Conservation (phyloP, 2,113 vertebrate genomes). For the Reinhardtius hippoglossoides region DNA sequence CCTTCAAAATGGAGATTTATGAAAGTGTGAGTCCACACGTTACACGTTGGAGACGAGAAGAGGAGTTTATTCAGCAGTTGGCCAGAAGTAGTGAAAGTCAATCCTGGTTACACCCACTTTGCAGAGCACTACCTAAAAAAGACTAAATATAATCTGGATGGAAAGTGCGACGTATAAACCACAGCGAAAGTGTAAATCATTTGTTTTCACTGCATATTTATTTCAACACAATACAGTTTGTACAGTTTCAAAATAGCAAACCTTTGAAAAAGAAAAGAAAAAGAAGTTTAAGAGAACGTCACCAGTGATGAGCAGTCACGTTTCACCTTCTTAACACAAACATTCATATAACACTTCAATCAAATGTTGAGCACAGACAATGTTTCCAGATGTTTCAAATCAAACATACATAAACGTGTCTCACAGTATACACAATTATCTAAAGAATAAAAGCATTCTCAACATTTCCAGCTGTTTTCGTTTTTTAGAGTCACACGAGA, state of each 20-base stretch:
- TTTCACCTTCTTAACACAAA: conserved; percentile 45
- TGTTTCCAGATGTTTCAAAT: conserved; percentile 26
- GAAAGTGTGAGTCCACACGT: background rate
- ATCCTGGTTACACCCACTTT: background rate
- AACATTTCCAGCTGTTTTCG: conserved; percentile 36
- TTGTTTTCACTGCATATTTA: conserved; percentile 66
- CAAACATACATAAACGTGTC: conserved; percentile 32
- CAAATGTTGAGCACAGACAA: conserved; percentile 31
- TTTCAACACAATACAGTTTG: conserved; percentile 69
- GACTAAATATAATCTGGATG: background rate
- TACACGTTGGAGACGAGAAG: background rate
- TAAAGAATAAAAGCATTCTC: conserved; percentile 29
- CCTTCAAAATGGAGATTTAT: conserved; percentile 4
- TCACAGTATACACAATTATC: conserved; percentile 34
- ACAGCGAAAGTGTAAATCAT: background rate
- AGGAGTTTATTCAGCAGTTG: background rate
- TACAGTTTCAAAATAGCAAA: conserved; percentile 57
- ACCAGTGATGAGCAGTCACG: conserved; percentile 42
- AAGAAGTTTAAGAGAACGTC: conserved; percentile 23
- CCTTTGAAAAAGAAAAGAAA: conserved; percentile 19
- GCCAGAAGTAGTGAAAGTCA: background rate
- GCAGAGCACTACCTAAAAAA: background rate
- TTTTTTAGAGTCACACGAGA: conserved; percentile 9
- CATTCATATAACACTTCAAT: conserved; percentile 43
- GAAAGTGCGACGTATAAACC: background rate